phyloP scores from a whole-genome alignment of 2,888 invertebrate species.

The Vesta saturnalis region DNA sequence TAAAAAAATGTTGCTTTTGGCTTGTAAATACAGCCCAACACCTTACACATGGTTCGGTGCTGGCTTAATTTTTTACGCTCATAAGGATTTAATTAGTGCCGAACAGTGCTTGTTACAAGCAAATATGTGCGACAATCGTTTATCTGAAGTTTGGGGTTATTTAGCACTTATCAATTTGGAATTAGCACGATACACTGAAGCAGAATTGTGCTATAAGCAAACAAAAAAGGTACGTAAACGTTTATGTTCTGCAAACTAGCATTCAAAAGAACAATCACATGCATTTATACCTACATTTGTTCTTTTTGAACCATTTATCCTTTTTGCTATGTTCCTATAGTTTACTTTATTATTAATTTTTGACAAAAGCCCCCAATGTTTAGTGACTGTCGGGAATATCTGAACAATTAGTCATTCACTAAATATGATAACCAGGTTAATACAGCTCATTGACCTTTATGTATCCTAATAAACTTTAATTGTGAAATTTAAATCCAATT shows the following conservation, averaged over 20 bases:
- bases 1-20: slow-evolving; percentile 53
- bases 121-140: slow-evolving; percentile 56
- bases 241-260: too few species aligned
- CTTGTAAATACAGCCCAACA: slow-evolving; percentile 56
- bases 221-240: slow-evolving; percentile 50
- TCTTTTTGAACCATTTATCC: too few species aligned
- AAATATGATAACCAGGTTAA: too few species aligned
- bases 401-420: too few species aligned
- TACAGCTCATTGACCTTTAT: too few species aligned
- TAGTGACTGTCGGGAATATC: too few species aligned
- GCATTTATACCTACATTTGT: not conserved
- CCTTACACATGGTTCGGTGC: slow-evolving; percentile 56
- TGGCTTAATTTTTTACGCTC: slow-evolving; percentile 49
- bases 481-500: too few species aligned
- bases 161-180: slow-evolving; percentile 57
- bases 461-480: too few species aligned
- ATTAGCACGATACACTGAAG: slow-evolving; percentile 52
- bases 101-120: slow-evolving; percentile 60
- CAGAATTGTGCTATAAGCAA: slow-evolving; percentile 57
- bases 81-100: slow-evolving; percentile 56
- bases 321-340: too few species aligned
- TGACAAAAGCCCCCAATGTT: too few species aligned
- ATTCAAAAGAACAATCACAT: too few species aligned
- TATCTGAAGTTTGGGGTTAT: slow-evolving; percentile 59
- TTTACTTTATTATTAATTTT: too few species aligned